Evolutionary conservation across 1,140 invertebrate genomes (phyloP).

Genomic region (Aethina tumida): DNA sequence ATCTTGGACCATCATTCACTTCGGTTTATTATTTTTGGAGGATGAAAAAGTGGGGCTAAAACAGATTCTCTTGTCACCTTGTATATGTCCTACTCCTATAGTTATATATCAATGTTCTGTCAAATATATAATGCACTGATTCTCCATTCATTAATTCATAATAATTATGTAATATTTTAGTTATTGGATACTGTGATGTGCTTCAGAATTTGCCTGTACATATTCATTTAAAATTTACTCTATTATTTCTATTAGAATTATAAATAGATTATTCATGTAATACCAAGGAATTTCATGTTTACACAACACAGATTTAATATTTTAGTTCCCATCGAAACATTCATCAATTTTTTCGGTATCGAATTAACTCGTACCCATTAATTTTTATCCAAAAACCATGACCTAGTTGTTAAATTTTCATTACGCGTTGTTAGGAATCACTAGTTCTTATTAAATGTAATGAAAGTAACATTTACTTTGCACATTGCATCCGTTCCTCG

Average conservation of each 20-base stretch:
- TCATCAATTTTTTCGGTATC: background rate
- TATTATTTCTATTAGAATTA: conserved; percentile 25
- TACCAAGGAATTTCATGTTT: conserved; percentile 30
- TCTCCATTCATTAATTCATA: too few species aligned
- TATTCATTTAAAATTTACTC: conserved; percentile 29
- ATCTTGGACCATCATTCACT: background rate
- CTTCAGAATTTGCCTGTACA: conserved; percentile 33
- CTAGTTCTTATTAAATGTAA: too few species aligned
- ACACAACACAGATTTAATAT: background rate
- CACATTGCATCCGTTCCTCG: too few species aligned
- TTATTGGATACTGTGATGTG: conserved; percentile 38
- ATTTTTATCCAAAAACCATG: too few species aligned
- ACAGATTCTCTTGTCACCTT: background rate
- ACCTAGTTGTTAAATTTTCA: too few species aligned
- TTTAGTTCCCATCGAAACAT: too few species aligned
- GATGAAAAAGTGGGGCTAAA: background rate
- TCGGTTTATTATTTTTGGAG: background rate
- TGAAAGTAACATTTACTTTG: too few species aligned
- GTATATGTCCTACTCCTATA: conserved; percentile 8
- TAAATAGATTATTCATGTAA: conserved; percentile 26
- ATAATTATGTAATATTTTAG: conserved; percentile 35
- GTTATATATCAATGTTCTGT: conserved; percentile 35
- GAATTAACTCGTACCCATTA: background rate
- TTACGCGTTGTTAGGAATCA: too few species aligned
- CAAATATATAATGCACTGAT: conserved; percentile 35